Conservation (phyloP, 2,888 invertebrate species). For the Dicyrtoma fusca region DNA sequence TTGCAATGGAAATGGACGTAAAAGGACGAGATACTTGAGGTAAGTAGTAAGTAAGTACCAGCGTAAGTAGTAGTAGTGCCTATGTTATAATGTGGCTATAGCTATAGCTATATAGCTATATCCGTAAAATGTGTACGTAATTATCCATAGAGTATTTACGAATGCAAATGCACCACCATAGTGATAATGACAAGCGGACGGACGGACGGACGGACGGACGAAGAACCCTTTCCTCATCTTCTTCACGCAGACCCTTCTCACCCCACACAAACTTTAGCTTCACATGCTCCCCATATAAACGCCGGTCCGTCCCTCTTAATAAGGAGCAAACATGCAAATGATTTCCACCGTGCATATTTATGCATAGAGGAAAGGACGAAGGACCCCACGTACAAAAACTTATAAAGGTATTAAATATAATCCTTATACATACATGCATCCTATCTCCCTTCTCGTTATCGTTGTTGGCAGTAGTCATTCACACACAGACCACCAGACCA, state of each 20-base stretch:
- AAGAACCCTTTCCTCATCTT: constrained; percentile 22
- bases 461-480: constrained; percentile 9
- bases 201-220: constrained; percentile 13
- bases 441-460: too few relatives aligned
- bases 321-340: constrained; percentile 1
- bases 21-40: background rate
- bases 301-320: background rate
- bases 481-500: constrained; percentile 1
- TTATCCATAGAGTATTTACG: too few relatives aligned
- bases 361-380: too few relatives aligned
- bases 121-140: too few relatives aligned
- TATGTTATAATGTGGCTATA: too few relatives aligned
- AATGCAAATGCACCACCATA: background rate
- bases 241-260: background rate
- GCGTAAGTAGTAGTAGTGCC: too few relatives aligned
- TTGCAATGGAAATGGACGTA: too few relatives aligned
- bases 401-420: background rate
- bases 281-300: background rate
- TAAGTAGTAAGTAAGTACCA: background rate
- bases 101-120: too few relatives aligned
- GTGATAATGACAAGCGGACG: constrained; percentile 12
- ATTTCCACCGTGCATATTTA: too few relatives aligned
- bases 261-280: background rate
- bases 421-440: background rate
- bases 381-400: background rate